A percentile compares a stretch with the other conserved stretches of the same genome.
Evolutionary conservation across 2,888 invertebrate species (phyloP).

Genomic region (Chydorus sphaericus): DNA sequence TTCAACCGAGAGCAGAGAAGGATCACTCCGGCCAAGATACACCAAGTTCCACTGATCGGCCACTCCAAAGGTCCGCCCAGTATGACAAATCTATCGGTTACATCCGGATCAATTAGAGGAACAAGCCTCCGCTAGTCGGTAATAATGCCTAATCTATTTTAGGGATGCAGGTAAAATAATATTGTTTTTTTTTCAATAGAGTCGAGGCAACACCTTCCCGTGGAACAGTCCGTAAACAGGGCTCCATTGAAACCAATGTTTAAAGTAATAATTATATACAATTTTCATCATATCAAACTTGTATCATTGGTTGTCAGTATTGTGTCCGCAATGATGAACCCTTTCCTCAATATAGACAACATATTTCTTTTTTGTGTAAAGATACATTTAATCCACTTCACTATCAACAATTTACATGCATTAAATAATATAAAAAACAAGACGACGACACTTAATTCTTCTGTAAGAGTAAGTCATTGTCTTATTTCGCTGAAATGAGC

Average conservation of each 20-base stretch:
- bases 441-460: no score
- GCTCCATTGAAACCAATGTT: slow-evolving; percentile 7
- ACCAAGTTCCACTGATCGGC: background rate
- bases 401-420: no score
- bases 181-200: background rate
- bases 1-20: slow-evolving; percentile 17
- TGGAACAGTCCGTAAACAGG: background rate
- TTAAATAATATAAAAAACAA: no score
- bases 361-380: no score
- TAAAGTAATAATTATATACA: no score
- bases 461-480: no score
- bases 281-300: no score
- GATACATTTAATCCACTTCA: no score
- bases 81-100: slow-evolving; percentile 1
- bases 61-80: slow-evolving; percentile 7
- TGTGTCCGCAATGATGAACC: no score
- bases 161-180: background rate
- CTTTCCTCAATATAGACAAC: no score
- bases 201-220: background rate
- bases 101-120: slow-evolving; percentile 6
- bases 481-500: no score
- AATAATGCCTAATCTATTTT: background rate
- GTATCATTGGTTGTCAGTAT: no score
- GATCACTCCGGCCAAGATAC: slow-evolving; percentile 2
- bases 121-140: background rate